Conservation (phyloP, 2,797 vertebrate genomes). For the Delichon dasypus region DNA sequence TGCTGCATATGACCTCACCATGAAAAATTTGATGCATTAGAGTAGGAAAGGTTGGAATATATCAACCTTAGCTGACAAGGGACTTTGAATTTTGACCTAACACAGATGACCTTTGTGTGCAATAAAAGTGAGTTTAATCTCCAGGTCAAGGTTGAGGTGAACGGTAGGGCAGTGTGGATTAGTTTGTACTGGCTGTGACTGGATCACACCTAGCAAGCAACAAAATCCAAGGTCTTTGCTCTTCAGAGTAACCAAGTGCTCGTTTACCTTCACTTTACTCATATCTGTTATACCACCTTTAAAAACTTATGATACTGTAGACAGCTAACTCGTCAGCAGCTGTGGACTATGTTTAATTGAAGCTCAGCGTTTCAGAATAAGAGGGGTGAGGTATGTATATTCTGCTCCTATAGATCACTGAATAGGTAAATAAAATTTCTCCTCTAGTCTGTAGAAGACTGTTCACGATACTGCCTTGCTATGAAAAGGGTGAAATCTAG, state of each 20-base stretch:
- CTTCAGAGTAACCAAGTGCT: conserved; percentile 44
- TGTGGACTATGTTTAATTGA: conserved; percentile 21
- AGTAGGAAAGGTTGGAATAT: conserved; percentile 81
- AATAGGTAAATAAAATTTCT: conserved; percentile 56
- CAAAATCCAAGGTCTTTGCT: conserved; percentile 38
- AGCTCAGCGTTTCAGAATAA: conserved; percentile 37
- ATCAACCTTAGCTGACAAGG: conserved; percentile 82
- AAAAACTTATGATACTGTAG: background rate
- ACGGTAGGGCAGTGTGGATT: conserved; percentile 42
- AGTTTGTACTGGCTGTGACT: conserved; percentile 41
- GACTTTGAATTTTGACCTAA: conserved; percentile 82
- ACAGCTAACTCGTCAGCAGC: conserved; percentile 19
- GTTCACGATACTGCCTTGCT: conserved; percentile 14
- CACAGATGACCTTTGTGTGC: conserved; percentile 78
- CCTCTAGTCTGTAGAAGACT: conserved; percentile 2
- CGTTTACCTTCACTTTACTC: conserved; percentile 50
- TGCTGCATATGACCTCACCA: conserved; percentile 81
- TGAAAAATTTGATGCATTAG: conserved; percentile 82
- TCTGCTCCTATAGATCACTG: conserved; percentile 33
- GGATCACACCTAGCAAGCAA: conserved; percentile 47
- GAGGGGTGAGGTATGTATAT: background rate
- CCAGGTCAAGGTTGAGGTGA: conserved; percentile 80
- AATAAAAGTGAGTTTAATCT: conserved; percentile 83
- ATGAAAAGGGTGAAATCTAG: conserved; percentile 40
- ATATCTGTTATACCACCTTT: background rate